phyloP scores from a whole-genome alignment of 2,113 vertebrate genomes.

The Fregetta grallaria region DNA sequence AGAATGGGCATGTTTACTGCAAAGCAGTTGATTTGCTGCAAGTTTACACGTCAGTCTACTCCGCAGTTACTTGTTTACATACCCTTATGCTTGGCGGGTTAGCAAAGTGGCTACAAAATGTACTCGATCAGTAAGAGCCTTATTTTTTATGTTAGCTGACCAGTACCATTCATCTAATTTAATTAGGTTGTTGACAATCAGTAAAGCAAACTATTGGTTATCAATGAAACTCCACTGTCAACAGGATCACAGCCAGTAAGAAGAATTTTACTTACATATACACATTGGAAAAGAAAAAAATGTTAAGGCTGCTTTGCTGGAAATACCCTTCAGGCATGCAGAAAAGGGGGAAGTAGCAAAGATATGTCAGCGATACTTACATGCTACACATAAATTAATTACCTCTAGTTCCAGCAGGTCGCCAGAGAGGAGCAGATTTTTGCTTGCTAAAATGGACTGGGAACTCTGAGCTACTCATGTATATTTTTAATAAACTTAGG shows the following conservation, averaged over 20 bases:
- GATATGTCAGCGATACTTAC: not conserved
- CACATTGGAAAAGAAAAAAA: not conserved
- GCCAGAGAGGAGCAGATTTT: not conserved
- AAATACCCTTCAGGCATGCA: not conserved
- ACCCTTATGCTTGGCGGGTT: not conserved
- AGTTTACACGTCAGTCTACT: not conserved
- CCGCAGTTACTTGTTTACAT: not conserved
- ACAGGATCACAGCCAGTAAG: not conserved
- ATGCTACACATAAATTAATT: not conserved
- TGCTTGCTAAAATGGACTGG: not conserved
- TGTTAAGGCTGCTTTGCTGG: not conserved
- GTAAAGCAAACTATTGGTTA: not conserved
- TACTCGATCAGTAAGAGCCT: not conserved
- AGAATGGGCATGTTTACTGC: not conserved
- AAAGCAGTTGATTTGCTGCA: not conserved
- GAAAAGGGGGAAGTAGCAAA: not conserved
- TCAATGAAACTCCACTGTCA: not conserved
- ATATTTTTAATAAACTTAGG: not conserved
- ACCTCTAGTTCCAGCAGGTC: not conserved
- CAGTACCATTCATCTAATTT: not conserved
- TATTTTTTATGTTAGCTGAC: not conserved
- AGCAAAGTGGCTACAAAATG: not conserved
- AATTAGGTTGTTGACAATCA: not conserved
- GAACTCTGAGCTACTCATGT: not conserved
- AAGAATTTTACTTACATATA: not conserved